A percentile compares a stretch with the other conserved stretches of the same genome.
These are phyloP conservation scores for Agriopis marginaria DNA, from an alignment of 2,888 invertebrate species.

Conservation along the genomic window DNA sequence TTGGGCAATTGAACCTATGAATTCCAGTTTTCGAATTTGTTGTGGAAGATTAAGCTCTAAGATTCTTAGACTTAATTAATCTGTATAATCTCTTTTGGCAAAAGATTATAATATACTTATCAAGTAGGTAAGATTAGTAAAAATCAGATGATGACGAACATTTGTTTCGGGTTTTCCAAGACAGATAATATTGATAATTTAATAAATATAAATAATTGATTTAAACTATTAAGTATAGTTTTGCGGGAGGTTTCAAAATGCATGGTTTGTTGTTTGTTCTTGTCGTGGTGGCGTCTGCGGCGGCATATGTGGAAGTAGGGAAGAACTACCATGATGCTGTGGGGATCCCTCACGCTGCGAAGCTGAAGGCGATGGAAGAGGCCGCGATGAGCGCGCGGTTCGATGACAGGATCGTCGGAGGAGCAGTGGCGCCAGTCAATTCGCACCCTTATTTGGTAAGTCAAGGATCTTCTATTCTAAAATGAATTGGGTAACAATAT, in stretches of 20 bases:
- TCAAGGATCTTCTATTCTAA: constrained; percentile 1
- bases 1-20: no score
- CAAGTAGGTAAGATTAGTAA: not conserved
- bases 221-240: not conserved
- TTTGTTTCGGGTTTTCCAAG: constrained; percentile 5
- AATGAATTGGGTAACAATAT: not conserved
- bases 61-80: not conserved
- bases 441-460: constrained; percentile 64
- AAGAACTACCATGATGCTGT: constrained; percentile 56
- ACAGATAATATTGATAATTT: not conserved
- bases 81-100: constrained; percentile 1
- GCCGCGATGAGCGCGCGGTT: not conserved
- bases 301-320: constrained; percentile 40
- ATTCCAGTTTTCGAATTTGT: not conserved
- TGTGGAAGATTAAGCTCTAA: not conserved
- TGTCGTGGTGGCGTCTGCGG: constrained; percentile 45
- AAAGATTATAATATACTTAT: not conserved
- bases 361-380: constrained; percentile 3
- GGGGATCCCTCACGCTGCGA: constrained; percentile 61
- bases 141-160: not conserved
- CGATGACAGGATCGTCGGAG: constrained; percentile 62
- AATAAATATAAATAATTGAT: not conserved
- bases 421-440: constrained; percentile 54
- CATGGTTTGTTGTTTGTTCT: constrained; percentile 44
- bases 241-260: constrained; percentile 41